Evolutionary conservation across 2,113 vertebrate genomes (phyloP), one percentile per base, ranked within the genome.

Genomic region (Notarius lentiginosus): DNA sequence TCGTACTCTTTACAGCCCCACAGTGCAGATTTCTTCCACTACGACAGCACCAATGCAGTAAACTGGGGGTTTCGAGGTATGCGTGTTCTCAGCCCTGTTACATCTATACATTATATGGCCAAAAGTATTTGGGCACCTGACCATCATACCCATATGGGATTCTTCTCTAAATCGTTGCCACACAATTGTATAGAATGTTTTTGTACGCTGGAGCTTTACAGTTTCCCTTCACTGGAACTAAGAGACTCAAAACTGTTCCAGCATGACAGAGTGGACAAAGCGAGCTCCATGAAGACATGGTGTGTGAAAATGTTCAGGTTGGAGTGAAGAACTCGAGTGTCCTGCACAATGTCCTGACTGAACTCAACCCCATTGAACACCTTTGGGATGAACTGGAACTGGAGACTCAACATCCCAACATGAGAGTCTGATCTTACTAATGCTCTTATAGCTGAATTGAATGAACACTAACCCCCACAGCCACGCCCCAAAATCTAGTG

Each of bases 1-100:
- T 88, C n/a, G 24, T 47, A 90, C 7, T 87, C 77, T 70, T 66
- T 7, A 30, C 89, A 95, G 95, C 94, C 94, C 51, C 93, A 92
- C 68, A 94, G 96, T 20, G 94, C 95, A 0, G 97, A 99, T 90
- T 97, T 96, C 84, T 98, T 97, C 93, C 97, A 98, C 92, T 98
- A 97, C 0, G 97, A 98, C 95, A 97, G 97, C 95, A 96, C 95
- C 49, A 97, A 97, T 0, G 96, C 96, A 4, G 97, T 97, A 85
- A 99, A 98, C 90, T 98, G 97, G 97, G 97, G 97, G 49, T 97
- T 97, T 95, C 94, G 96, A 97, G 98, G 98, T 99, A 89, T 94
- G 90, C 17, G 9, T 56, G 7, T 56, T 79, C n/a, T 76, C 41
- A 10, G 7, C 6, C 12, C 51, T 15, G 30, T 7, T 22, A 34